These are phyloP conservation scores for Mesaphorura yosii DNA, from an alignment of 1,140 invertebrate species.

Conservation along the genomic window DNA sequence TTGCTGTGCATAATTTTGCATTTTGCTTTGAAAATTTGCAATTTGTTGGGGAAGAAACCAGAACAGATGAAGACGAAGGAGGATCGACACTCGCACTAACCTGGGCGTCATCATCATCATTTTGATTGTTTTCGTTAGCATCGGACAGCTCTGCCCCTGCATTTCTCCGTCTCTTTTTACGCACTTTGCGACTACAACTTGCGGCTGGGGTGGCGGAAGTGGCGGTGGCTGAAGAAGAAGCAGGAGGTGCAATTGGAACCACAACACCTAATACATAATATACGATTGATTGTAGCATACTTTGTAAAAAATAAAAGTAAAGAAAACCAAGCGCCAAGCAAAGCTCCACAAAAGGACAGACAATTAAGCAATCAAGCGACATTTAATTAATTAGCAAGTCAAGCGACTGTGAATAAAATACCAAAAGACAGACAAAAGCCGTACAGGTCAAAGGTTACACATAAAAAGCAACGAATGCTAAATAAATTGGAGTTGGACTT, in stretches of 20 bases:
- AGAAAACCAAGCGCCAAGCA: background rate
- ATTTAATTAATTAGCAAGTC: background rate
- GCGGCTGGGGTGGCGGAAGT: slow-evolving; percentile 1
- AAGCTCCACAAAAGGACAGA: background rate
- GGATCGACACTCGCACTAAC: too few species aligned
- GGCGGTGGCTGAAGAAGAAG: slow-evolving; percentile 18
- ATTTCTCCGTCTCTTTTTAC: slow-evolving; percentile 31
- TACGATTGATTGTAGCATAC: background rate
- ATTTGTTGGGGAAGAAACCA: too few species aligned
- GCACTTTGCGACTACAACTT: slow-evolving; percentile 31
- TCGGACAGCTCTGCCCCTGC: slow-evolving; percentile 31
- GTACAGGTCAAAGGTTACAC: background rate
- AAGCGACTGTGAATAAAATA: too few species aligned
- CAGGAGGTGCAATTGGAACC: slow-evolving; percentile 28
- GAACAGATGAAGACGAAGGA: too few species aligned
- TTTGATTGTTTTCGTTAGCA: too few species aligned
- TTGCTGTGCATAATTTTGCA: too few species aligned
- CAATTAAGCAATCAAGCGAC: background rate
- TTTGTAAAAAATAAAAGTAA: background rate
- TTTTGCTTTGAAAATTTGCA: too few species aligned
- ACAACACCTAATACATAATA: slow-evolving; percentile 26
- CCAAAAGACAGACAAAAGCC: background rate
- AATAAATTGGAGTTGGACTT: too few species aligned
- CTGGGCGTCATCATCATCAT: too few species aligned
- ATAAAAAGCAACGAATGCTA: too few species aligned